Percentiles rank a stretch among this genome's conserved stretches.
These are phyloP conservation scores for Oophaga sylvatica DNA, from an alignment of 2,797 vertebrate species.

Conservation along the genomic window DNA sequence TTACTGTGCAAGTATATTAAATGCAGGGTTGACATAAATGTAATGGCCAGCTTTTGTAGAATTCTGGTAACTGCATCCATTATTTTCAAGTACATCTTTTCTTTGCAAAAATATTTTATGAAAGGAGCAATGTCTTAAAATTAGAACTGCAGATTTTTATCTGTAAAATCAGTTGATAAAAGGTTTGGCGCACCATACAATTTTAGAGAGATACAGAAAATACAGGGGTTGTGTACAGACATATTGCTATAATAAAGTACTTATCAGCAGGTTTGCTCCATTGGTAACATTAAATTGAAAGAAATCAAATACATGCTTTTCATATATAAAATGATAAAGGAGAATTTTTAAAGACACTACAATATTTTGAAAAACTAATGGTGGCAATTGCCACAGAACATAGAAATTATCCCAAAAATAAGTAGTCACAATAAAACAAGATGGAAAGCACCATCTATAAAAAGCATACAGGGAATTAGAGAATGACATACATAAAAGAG, in stretches of 20 bases:
- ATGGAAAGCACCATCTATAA: not conserved
- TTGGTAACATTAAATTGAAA: not conserved
- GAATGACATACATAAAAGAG: too few species aligned
- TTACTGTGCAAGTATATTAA: not conserved
- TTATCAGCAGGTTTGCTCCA: not conserved
- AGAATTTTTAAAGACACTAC: too few species aligned
- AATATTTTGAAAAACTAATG: too few species aligned
- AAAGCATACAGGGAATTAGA: too few species aligned
- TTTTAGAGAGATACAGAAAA: slow-evolving; percentile 9
- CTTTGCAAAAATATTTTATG: not conserved
- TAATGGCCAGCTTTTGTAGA: not conserved
- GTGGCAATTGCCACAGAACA: too few species aligned
- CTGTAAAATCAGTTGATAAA: not conserved
- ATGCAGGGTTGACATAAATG: not conserved
- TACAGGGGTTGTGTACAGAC: not conserved
- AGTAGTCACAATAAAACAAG: too few species aligned
- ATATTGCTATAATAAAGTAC: not conserved
- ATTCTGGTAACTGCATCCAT: not conserved
- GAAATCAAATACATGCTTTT: not conserved
- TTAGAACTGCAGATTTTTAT: not conserved
- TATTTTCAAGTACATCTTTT: not conserved
- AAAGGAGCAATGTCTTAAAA: not conserved
- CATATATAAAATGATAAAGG: not conserved
- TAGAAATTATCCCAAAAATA: too few species aligned
- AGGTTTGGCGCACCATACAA: not conserved